Percentiles rank a stretch among this genome's conserved stretches.
Conservation (phyloP, 2,888 invertebrate genomes). For the Himalopsyche kuldschensis region DNA sequence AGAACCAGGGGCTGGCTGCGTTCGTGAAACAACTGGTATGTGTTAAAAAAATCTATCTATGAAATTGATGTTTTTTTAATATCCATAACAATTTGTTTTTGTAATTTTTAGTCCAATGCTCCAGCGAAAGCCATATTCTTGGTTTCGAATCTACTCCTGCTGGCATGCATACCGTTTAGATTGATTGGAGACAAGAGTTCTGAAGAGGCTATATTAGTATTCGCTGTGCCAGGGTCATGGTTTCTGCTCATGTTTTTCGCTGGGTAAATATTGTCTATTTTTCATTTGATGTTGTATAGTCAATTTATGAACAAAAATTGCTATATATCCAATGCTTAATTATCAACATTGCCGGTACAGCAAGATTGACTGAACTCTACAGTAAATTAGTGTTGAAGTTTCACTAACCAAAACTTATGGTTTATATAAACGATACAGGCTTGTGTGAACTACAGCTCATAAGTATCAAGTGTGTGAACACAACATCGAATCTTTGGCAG, state of each 20-base stretch:
- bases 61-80: neutral
- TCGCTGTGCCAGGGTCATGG: conserved; percentile 96
- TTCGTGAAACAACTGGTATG: conserved; percentile 90
- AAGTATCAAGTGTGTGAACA: no score
- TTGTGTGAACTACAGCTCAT: no score
- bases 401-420: no score
- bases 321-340: no score
- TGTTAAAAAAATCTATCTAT: neutral
- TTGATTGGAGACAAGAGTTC: conserved; percentile 70
- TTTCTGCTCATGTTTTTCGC: conserved; percentile 98
- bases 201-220: conserved; percentile 90
- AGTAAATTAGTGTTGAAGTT: no score
- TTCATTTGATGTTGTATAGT: neutral
- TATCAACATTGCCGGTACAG: no score
- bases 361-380: no score
- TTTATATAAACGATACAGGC: no score
- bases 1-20: conserved; percentile 87
- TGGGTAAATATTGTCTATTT: conserved; percentile 65
- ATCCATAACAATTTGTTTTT: neutral
- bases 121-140: conserved; percentile 95
- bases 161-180: conserved; percentile 88
- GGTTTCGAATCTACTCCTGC: conserved; percentile 84
- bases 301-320: no score
- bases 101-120: conserved; percentile 74
- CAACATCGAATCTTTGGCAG: no score